phyloP scores from a whole-genome alignment of 2,113 vertebrate species.

The Zosterops pallidus region DNA sequence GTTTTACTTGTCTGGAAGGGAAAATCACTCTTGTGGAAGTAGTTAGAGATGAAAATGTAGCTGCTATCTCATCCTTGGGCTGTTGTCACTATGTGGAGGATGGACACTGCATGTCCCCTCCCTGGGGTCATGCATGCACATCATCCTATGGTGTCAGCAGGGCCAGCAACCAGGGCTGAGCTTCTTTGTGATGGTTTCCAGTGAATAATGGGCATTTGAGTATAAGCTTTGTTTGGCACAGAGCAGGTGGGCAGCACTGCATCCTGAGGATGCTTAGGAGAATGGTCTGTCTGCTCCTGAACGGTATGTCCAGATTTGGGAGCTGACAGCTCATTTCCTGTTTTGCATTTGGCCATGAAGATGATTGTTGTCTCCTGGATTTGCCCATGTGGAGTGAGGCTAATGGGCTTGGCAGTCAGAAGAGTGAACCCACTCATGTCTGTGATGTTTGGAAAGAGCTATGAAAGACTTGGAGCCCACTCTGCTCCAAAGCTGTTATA shows the following conservation, averaged over 20 bases:
- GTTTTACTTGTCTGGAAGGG: background rate
- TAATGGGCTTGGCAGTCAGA: background rate
- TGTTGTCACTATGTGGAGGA: background rate
- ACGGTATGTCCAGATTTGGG: fast-evolving
- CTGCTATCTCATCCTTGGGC: background rate
- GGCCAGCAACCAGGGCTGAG: background rate
- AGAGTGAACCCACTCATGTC: background rate
- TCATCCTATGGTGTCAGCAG: background rate
- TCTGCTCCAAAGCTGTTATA: background rate
- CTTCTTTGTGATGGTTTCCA: background rate
- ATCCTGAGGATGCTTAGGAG: background rate
- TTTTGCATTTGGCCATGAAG: background rate
- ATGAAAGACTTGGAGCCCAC: background rate
- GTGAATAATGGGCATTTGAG: background rate
- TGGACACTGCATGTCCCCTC: background rate
- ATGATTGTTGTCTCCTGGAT: background rate
- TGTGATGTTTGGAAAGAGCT: background rate
- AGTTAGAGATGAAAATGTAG: background rate
- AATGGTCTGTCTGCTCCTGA: background rate
- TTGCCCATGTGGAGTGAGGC: background rate
- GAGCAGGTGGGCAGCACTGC: background rate
- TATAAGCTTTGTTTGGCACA: background rate
- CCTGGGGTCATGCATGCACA: background rate
- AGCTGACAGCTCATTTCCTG: background rate
- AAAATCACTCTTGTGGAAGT: background rate